A percentile compares a stretch with the other conserved stretches of the same genome.
These are phyloP conservation scores for Egretta garzetta DNA, from an alignment of 2,113 vertebrate species.

Conservation along the genomic window DNA sequence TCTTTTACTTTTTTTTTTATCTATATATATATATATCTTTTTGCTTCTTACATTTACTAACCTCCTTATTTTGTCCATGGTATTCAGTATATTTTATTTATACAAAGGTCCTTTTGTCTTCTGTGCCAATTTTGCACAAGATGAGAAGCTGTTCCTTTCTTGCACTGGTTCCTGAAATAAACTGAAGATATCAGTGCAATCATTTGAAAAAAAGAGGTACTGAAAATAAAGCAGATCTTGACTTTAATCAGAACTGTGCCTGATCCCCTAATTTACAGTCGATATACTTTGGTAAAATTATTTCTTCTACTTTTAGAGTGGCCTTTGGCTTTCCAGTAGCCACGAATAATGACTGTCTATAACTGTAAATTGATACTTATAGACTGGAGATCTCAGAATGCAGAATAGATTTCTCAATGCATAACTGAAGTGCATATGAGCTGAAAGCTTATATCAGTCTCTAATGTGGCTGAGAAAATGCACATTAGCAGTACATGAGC, in stretches of 20 bases:
- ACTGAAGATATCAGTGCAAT: neutral
- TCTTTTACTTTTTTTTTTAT: neutral
- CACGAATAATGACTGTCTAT: neutral
- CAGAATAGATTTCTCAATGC: neutral
- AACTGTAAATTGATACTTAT: neutral
- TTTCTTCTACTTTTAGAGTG: constrained; percentile 3
- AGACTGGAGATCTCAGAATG: neutral
- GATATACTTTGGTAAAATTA: neutral
- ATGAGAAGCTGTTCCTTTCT: neutral
- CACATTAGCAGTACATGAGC: neutral
- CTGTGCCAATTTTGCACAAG: neutral
- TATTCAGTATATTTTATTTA: neutral
- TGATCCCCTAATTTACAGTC: neutral
- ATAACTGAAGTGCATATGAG: neutral
- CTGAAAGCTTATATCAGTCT: neutral
- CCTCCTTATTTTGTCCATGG: neutral
- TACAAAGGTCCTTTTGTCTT: neutral
- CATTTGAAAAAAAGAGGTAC: neutral
- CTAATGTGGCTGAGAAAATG: neutral
- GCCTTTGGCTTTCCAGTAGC: neutral
- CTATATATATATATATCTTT: neutral
- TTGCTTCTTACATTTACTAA: neutral
- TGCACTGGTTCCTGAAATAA: neutral
- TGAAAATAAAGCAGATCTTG: constrained; percentile 28
- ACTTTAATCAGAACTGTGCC: constrained; percentile 34